Evolutionary conservation across 2,888 invertebrate species (phyloP), one percentile per base, ranked within the genome.

Genomic region (Clistopyga incitator): DNA sequence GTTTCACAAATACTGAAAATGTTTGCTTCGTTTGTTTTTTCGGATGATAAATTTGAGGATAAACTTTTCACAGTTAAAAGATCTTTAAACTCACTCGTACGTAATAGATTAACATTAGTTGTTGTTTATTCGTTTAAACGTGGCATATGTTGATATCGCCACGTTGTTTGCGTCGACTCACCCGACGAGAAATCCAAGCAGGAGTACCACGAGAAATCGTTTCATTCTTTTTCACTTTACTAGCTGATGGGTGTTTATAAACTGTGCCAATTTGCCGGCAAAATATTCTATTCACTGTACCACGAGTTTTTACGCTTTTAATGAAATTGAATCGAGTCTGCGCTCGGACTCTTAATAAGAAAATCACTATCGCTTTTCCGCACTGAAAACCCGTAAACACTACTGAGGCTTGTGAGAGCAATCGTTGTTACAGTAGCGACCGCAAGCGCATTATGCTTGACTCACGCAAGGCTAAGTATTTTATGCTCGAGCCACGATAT

Each of bases 131-230:
- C 13, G 56, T 64, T 64, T 3, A 61, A 61, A 61, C 15, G 4
- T n/a, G 23, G 20, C 38, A 70, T 52, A 52, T 52, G 20, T 52
- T 52, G 18, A 18, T n/a, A 38, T 13, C n/a, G 23, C 25, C 6
- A 45, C 45, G 25, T n/a, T 10, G 6, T 23, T 6, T 20, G n/a
- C 25, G 20, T 59, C 78, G 84, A 84, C 84, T 84, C 81, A 82
- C 82, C 82, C 79, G 45, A 61, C 72, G 72, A 68, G 45, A 50
- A 80, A 52, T 34, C 47, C 80, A 15, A 84, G 61, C 18, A 82
- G 45, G 4, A 82, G 29, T 38, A 82, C 8, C 15, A 42, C 61
- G 52, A 77, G 42, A 10, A 10, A 56, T 8, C 38, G 54, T 64
- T 23, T 79, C 84, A 82, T 82, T 72, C n/a, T n/a, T 74, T 38